Base-by-base conservation (phyloP, 2,888 invertebrate species). In the Tholera decimalis region DNA sequence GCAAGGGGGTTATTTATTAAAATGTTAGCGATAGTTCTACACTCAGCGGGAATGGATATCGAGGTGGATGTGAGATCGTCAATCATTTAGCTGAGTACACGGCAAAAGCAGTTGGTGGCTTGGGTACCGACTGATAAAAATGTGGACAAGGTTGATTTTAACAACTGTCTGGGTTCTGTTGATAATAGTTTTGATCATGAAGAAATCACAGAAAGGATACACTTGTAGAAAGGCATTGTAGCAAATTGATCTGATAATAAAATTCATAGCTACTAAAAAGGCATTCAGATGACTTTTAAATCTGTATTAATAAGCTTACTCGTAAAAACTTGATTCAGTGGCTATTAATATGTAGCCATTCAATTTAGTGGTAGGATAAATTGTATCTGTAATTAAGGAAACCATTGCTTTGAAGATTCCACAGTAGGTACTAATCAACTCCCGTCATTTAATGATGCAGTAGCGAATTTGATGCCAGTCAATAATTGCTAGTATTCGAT, bases 1-100 rank as follows among this genome's bases (percentile, higher is more conserved):
- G 77, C 80, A 83, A 79, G 69, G 77, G 74, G 83, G 78, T 85
- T 89, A 88, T 89, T 89, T 90, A 91, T 92, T 90, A 86, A 88
- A 88, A 86, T 84, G 85, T 85, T 84, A 77, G 83, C 82, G 73
- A 83, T 83, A 83, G 73, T 63, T 65, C 70, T 56, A 74, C 71
- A 83, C 91, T 72, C 90, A 89, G 89, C 91, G 85, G 89, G 91
- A 78, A 79, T 78, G 85, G 75, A 83, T 84, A 87, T 85, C 81
- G 69, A 39, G 58, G 55, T 71, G 62, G 66, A 75, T 64, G 73
- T 74, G 79, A 69, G 83, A 76, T 89, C 89, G 88, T 92, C 92
- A 88, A 92, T 92, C 92, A 91, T 86, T 72, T 50, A 60, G 68
- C 61, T 43, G 71, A 67, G 60, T 70, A 83, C 79, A 72, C 62